Evolutionary conservation across 2,888 invertebrate genomes (phyloP).

Genomic region (Lampropteryx suffumata): DNA sequence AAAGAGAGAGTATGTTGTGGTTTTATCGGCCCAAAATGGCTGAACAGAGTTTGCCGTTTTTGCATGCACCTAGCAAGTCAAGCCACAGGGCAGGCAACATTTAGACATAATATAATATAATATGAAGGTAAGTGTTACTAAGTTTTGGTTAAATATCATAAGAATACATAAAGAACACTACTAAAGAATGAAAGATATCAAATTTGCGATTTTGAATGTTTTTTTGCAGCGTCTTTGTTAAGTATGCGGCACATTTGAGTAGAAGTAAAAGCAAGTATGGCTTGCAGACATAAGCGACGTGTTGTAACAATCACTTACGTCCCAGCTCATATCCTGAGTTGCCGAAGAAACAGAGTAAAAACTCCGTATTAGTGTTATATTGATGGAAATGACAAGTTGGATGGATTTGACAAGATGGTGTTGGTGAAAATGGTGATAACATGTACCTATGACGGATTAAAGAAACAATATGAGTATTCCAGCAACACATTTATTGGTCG

Average conservation of each 20-base stretch:
- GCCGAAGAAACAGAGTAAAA: conserved; percentile 20
- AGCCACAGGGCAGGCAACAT: conserved; percentile 5
- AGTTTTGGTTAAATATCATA: not conserved
- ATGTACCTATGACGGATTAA: too few relatives aligned
- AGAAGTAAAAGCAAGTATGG: conserved; percentile 4
- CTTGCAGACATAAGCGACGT: not conserved
- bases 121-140: not conserved
- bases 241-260: not conserved
- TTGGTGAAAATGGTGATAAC: too few relatives aligned
- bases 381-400: too few relatives aligned
- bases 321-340: conserved; percentile 11
- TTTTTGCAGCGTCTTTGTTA: not conserved
- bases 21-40: conserved; percentile 8
- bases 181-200: not conserved
- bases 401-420: too few relatives aligned
- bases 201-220: too few relatives aligned
- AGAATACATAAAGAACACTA: not conserved
- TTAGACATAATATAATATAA: too few relatives aligned
- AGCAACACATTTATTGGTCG: too few relatives aligned
- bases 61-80: conserved; percentile 17
- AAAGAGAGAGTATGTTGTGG: not conserved
- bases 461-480: too few relatives aligned
- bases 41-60: conserved; percentile 13
- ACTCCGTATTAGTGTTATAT: not conserved
- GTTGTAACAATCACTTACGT: conserved; percentile 12